These are phyloP conservation scores for Parus major DNA, from an alignment of 2,113 vertebrate genomes.

Conservation along the genomic window DNA sequence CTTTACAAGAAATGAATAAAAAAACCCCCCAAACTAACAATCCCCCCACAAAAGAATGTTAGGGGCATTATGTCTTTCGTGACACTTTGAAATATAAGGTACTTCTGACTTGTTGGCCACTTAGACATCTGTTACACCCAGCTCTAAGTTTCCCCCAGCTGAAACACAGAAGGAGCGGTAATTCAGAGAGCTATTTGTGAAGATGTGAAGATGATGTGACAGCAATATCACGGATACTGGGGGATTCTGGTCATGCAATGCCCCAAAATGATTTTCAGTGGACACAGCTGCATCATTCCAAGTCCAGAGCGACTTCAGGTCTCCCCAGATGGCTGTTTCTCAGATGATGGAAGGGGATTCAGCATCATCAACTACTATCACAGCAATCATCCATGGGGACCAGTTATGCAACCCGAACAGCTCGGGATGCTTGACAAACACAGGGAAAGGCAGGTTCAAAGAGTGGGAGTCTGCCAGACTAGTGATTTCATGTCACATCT, in stretches of 20 bases:
- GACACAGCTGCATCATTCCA: not conserved
- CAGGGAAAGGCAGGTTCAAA: not conserved
- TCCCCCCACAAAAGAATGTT: not conserved
- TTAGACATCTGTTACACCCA: not conserved
- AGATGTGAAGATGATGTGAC: not conserved
- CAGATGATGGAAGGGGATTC: not conserved
- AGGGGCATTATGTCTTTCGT: not conserved
- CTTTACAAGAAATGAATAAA: not conserved
- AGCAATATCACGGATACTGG: not conserved
- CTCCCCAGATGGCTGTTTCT: not conserved
- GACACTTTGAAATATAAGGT: not conserved
- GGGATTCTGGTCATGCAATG: not conserved
- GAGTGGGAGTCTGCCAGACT: not conserved
- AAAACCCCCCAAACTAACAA: not conserved
- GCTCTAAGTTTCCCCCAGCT: not conserved
- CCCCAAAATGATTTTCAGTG: not conserved
- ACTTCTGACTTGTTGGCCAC: not conserved
- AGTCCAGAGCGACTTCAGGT: fast-evolving
- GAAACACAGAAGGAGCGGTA: not conserved
- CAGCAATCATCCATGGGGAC: not conserved
- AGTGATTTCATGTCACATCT: not conserved
- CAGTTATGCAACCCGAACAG: not conserved
- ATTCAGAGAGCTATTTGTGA: not conserved
- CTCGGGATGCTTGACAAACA: not conserved
- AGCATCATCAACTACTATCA: not conserved